Evolutionary conservation across 92 coral and sea anemone genomes (phyloP), one percentile per base, ranked within the genome.

Genomic region (Pocillopora grandis): DNA sequence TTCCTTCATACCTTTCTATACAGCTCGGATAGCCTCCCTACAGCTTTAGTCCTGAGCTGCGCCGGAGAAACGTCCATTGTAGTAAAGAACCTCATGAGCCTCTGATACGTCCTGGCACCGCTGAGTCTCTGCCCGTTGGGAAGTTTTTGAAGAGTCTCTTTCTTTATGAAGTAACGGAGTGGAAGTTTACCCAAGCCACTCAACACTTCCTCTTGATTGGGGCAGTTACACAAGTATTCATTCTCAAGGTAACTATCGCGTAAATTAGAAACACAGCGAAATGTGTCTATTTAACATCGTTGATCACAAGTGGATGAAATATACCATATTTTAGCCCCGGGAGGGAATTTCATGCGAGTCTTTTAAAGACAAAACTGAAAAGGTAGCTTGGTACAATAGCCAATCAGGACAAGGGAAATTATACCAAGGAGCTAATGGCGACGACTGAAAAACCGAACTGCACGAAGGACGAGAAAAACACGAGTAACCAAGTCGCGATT

Each of bases 171-270:
- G 23, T 62, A 76, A 23, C 55, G 74, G 21, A 91, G 73, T 4
- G 94, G 94, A 58, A 91, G 86, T 2, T 67, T 78, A 0, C 89
- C 94, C 9, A 91, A 78, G 21, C 94, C 94, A 77, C 92, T 88
- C 27, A 86, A 19, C 14, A 76, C 58, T 65, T 76, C 75, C 27
- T 66, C 76, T 23, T 86, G 86, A 3, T 37, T 72, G 12, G 86
- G 86, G 20, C 94, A 91, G 70, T 81, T 59, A n/a, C 72, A 67
- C 60, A 85, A 59, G 73, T 91, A 87, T 14, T 91, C 92, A 21
- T 80, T 11, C 21, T 88, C 90, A 31, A 91, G 89, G 58, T 80
- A 91, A 58, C 91, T 85, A 48, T 4, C 23, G 71, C 17, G 13
- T 15, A 37, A 2, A 36, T 56, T 79, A 13, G 58, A 56, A 19